Evolutionary conservation across 2,888 invertebrate genomes (phyloP), one percentile per base, ranked within the genome.

Genomic region (Cenopis cana): DNA sequence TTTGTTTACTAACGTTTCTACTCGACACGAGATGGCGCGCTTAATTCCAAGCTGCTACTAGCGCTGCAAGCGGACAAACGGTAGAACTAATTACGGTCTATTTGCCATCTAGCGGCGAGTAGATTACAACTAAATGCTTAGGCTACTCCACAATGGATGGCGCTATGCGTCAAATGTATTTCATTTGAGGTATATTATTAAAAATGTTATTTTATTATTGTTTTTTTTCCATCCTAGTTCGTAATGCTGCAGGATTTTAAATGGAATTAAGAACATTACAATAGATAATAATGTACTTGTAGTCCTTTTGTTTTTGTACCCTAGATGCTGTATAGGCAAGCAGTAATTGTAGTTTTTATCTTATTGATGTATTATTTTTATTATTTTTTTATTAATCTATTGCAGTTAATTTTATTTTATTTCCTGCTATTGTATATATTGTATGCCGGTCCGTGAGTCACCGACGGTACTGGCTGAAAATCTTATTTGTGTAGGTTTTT

Each of bases 61-160:
- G 77, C 77, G 81, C 75, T 70, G 46, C 74, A 20, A n/a, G 59
- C 62, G 77, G 49, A 3, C 11, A 10, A 64, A 17, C 38, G 55
- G 17, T 0, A 5, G 54, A 72, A 80, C 68, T 75, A 77, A 66
- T 49, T 54, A 65, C 11, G 10, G 52, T 2, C 5, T 0, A 33
- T 11, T 61, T 33, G 78, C 65, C 77, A 76, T 79, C 82, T 81
- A 70, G 65, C 55, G 69, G 41, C 5, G 11, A 76, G 49, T 76
- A 76, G 74, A 4, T 18, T 65, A 41, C 41, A 72, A 67, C 55
- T 61, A 68, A 66, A 65, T 41, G 73, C 73, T 62, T 49, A 12
- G 33, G 59, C 89, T 88, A 87, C 77, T 87, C 79, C 55, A 67
- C 77, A 67, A 75, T 75, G 87, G 89, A 84, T 83, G 82, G 73